Base-by-base conservation (phyloP, 2,888 invertebrate genomes). In the Acleris sparsana region DNA sequence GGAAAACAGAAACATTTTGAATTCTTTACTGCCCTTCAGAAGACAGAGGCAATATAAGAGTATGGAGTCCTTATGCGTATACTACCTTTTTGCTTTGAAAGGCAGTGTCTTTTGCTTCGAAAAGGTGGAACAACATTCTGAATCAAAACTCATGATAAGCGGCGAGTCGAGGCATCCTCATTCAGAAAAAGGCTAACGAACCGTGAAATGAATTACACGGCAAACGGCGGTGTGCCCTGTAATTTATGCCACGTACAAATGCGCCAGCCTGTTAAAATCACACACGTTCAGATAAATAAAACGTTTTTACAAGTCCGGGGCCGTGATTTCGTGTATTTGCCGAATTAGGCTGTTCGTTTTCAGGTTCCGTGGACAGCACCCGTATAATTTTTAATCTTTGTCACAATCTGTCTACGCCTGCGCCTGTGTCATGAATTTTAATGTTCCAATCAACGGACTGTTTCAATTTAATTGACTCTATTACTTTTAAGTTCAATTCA, bases 191-290 rank as follows among this genome's bases (percentile, higher is more conserved):
- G 66, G 55, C 58, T 71, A 72, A 72, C 72, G 72, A 72, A 72
- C 71, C 71, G 62, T 70, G 68, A 67, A 71, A 72, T 70, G 69
- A 70, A 71, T 72, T 70, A 69, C 65, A 65, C 67, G 58, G 68
- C 67, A 67, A 64, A 65, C 65, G 65, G 57, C 60, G 53, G 65
- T 60, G 64, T 61, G 59, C 64, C 53, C 59, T 69, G 69, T 71
- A 71, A 69, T 71, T 69, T 71, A 71, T 65, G 65, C 67, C 65
- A 67, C 63, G 62, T 63, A 69, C 55, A 67, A 69, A 69, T 63
- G 68, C 55, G 59, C 59, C 52, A 62, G 43, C 68, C 68, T 62
- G 68, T 68, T 68, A 70, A 70, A 70, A 70, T 68, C 69, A 70
- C 62, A 70, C 69, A 67, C 67, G 69, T 67, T 67, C 69, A 60